Evolutionary conservation across 1,140 invertebrate genomes (phyloP).

Genomic region (Notospermus geniculatus): DNA sequence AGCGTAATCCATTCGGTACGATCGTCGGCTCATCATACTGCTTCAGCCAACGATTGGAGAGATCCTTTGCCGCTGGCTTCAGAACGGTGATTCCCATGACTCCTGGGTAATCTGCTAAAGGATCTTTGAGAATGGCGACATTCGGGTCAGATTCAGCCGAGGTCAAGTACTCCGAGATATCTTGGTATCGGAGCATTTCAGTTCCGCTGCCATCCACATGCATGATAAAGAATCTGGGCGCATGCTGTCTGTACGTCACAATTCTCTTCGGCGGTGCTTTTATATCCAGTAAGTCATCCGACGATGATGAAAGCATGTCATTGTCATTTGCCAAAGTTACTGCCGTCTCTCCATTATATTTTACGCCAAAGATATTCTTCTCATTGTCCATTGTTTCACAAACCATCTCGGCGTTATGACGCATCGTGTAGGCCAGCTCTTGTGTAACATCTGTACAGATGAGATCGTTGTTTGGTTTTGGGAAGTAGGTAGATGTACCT

Average conservation of each 20-base stretch:
- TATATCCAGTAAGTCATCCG: conserved; percentile 33
- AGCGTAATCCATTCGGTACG: conserved; percentile 43
- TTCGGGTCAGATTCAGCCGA: conserved; percentile 44
- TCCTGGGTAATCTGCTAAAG: conserved; percentile 46
- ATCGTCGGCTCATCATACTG: conserved; percentile 51
- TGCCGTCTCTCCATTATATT: conserved; percentile 40
- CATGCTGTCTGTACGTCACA: conserved; percentile 40
- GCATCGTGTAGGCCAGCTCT: conserved; percentile 42
- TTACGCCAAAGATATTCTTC: conserved; percentile 49
- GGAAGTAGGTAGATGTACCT: conserved; percentile 38
- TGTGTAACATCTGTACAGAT: conserved; percentile 36
- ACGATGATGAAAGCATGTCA: conserved; percentile 26
- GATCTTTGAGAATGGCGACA: conserved; percentile 49
- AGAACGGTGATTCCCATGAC: conserved; percentile 49
- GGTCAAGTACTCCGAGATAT: conserved; percentile 47
- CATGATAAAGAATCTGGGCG: conserved; percentile 52
- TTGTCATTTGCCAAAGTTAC: conserved; percentile 12
- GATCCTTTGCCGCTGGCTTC: conserved; percentile 40
- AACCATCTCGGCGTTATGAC: conserved; percentile 47
- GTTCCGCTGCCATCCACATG: conserved; percentile 52
- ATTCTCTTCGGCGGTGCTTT: conserved; percentile 29
- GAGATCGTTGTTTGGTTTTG: conserved; percentile 38
- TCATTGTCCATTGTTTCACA: conserved; percentile 49
- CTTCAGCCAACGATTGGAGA: conserved; percentile 48
- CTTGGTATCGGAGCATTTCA: conserved; percentile 48